phyloP scores from a whole-genome alignment of 2,888 invertebrate genomes.

The Drosophila falleni region DNA sequence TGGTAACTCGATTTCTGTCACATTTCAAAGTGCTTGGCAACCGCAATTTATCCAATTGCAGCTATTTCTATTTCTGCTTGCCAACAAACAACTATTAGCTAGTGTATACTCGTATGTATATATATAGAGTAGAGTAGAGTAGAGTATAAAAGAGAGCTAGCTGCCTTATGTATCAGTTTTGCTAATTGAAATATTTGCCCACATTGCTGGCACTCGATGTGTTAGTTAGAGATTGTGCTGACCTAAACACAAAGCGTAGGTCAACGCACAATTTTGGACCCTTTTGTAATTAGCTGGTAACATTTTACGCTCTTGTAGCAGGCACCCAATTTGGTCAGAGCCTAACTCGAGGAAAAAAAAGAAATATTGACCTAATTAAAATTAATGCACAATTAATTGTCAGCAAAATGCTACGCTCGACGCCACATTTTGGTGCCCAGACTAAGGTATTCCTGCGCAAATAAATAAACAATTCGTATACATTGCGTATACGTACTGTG shows the following conservation, averaged over 20 bases:
- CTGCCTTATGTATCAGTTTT: slow-evolving; percentile 17
- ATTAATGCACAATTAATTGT: slow-evolving; percentile 75
- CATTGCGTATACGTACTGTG: slow-evolving; percentile 14
- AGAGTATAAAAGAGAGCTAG: not conserved
- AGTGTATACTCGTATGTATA: slow-evolving; percentile 10
- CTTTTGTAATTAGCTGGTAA: slow-evolving; percentile 53
- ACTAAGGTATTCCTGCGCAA: slow-evolving; percentile 28
- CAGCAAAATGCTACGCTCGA: slow-evolving; percentile 45
- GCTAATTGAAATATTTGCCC: slow-evolving; percentile 63
- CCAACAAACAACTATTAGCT: slow-evolving; percentile 14
- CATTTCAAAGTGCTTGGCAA: slow-evolving; percentile 35
- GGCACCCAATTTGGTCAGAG: slow-evolving; percentile 4
- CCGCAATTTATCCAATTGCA: slow-evolving; percentile 39
- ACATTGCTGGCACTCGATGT: slow-evolving; percentile 11
- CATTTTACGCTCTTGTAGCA: slow-evolving; percentile 23
- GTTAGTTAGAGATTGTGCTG: slow-evolving; percentile 45
- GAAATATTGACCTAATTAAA: slow-evolving; percentile 66
- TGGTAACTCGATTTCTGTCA: slow-evolving; percentile 43
- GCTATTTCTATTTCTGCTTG: slow-evolving; percentile 3
- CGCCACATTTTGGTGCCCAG: slow-evolving; percentile 14
- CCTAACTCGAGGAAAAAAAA: slow-evolving; percentile 3
- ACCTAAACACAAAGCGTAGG: slow-evolving; percentile 37
- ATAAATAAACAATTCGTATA: slow-evolving; percentile 47
- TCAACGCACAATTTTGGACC: slow-evolving; percentile 12
- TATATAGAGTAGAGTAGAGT: slow-evolving; percentile 3